Evolutionary conservation across 2,113 vertebrate genomes (phyloP), one percentile per base, ranked within the genome.

Genomic region (Mus pahari): DNA sequence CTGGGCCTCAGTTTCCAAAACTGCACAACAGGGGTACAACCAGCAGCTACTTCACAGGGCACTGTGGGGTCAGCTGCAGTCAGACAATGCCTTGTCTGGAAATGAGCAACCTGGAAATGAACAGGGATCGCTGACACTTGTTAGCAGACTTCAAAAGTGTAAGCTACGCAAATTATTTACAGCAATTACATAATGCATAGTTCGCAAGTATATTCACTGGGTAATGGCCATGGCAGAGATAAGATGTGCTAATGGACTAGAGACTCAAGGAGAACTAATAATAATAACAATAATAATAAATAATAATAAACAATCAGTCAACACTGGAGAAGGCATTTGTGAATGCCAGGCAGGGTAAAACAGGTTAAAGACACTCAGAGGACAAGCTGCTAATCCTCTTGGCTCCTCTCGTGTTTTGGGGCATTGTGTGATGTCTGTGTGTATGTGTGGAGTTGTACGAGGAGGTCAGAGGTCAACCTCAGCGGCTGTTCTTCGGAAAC

Each of bases 191-290:
- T 53, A 93, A 90, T 4, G 45, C 53, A 0, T 0, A 45, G 13
- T 0, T 0, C 89, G 24, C 39, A 92, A 0, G 0, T 8, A 78
- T 93, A 93, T 74, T 95, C 96, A 39, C 60, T 66, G 97, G 98
- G 93, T 97, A 98, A 98, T 66, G 86, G 93, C 96, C 89, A 93
- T 94, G 97, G 97, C 98, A 96, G 97, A 98, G 96, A 98, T 97
- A 98, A 97, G 97, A 28, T 12, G 33, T 58, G 20, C 50, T 79
- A 68, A 24, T 16, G 42, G 83, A 91, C 39, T 2, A 75, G 70
- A 93, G 75, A 83, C 55, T 68, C 31, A 78, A 93, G 75, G 58
- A 55, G 42, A 95, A 89, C 70, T 50, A 62, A 28, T 20, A 53
- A 70, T 8, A 71, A 28, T 24, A 33, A 58, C 6, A 19, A 58